Evolutionary conservation across 2,113 vertebrate species (phyloP).

Genomic region (Glaucidium brasilianum): DNA sequence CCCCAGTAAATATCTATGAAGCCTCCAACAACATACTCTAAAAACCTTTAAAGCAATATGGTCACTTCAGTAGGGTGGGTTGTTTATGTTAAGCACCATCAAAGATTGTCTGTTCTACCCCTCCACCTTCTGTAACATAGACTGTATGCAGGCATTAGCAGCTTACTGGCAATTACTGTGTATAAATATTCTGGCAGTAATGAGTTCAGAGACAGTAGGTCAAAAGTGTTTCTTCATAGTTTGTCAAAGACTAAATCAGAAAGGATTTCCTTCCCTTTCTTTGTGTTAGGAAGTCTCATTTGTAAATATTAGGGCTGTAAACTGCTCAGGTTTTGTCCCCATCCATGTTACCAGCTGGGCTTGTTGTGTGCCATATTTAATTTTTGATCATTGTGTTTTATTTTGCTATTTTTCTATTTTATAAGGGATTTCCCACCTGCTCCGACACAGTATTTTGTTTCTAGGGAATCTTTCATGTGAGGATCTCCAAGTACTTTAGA

Average conservation of each 20-base stretch:
- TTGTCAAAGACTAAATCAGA: neutral
- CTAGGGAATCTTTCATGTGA: neutral
- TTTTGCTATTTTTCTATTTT: neutral
- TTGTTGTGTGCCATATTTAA: neutral
- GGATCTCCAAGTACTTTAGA: neutral
- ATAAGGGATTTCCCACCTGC: neutral
- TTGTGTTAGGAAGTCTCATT: neutral
- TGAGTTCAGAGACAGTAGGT: neutral
- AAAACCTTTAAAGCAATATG: neutral
- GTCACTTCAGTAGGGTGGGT: neutral
- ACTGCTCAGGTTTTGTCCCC: neutral
- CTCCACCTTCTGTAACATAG: neutral
- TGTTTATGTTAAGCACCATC: neutral
- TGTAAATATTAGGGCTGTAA: neutral
- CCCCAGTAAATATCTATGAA: neutral
- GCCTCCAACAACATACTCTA: neutral
- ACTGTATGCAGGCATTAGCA: neutral
- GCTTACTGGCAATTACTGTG: neutral
- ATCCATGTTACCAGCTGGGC: neutral
- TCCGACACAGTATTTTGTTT: neutral
- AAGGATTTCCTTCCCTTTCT: conserved; percentile 4
- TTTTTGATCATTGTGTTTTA: neutral
- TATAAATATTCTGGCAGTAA: neutral
- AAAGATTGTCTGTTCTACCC: neutral
- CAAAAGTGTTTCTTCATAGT: neutral